A percentile compares a stretch with the other conserved stretches of the same genome.
phyloP scores from a whole-genome alignment of 2,797 vertebrate genomes.

The Percopsis omiscomaycus region DNA sequence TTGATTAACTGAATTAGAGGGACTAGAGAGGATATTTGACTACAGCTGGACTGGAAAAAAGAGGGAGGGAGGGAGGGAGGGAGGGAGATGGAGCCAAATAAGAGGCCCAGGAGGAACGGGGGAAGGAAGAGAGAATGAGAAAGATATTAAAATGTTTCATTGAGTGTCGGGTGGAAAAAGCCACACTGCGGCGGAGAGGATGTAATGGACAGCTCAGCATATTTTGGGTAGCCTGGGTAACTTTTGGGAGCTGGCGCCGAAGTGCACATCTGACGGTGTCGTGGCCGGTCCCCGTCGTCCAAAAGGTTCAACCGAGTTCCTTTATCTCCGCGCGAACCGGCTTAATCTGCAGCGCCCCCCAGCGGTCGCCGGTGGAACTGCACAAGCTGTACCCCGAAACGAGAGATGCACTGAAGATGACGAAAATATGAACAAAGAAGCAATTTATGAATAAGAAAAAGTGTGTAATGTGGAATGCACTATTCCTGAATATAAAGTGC shows the following conservation, averaged over 20 bases:
- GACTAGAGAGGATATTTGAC: constrained; percentile 64
- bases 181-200: constrained; percentile 66
- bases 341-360: constrained; percentile 68
- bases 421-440: neutral
- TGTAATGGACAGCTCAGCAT: constrained; percentile 69
- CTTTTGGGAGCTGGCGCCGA: constrained; percentile 64
- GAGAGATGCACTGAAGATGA: neutral
- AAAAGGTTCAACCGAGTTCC: constrained; percentile 46
- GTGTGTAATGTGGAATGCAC: neutral
- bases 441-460: neutral
- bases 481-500: no score
- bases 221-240: constrained; percentile 67
- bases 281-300: constrained; percentile 13
- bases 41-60: constrained; percentile 54
- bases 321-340: constrained; percentile 13
- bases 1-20: constrained; percentile 73
- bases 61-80: constrained; percentile 6
- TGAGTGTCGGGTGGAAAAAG: constrained; percentile 57
- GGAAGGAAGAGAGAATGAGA: constrained; percentile 25
- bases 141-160: constrained; percentile 55
- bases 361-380: constrained; percentile 39
- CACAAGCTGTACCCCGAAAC: neutral
- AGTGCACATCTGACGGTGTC: constrained; percentile 48
- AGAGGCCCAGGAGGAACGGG: constrained; percentile 15
- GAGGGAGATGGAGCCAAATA: neutral